A percentile compares a stretch with the other conserved stretches of the same genome.
Conservation (phyloP, 2,888 invertebrate species). For the Nebria salina region DNA sequence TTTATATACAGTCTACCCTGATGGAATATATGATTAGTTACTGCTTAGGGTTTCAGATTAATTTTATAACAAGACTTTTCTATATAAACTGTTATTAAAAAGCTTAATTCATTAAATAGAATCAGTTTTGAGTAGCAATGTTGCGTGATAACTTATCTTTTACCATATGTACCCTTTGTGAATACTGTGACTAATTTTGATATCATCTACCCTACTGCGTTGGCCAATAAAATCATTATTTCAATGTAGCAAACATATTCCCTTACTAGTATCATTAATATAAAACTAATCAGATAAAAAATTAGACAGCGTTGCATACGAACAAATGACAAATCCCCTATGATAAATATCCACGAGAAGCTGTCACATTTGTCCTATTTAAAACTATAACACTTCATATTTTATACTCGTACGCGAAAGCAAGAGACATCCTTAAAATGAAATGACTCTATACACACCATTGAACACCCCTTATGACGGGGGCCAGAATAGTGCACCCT, state of each 20-base stretch:
- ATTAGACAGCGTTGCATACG: not conserved
- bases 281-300: not conserved
- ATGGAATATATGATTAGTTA: not conserved
- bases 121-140: too few species aligned
- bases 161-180: not conserved
- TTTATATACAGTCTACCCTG: not conserved
- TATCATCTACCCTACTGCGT: not conserved
- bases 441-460: slow-evolving; percentile 24
- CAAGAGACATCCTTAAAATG: not conserved
- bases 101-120: too few species aligned
- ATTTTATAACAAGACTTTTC: too few species aligned
- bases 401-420: not conserved
- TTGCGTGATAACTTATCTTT: not conserved
- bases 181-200: not conserved
- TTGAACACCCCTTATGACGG: slow-evolving; percentile 27
- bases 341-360: slow-evolving; percentile 4
- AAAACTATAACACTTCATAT: slow-evolving; percentile 19
- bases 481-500: slow-evolving; percentile 7
- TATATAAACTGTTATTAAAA: too few species aligned
- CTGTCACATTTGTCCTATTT: slow-evolving; percentile 18
- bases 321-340: not conserved
- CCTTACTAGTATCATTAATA: not conserved
- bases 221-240: not conserved
- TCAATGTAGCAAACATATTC: not conserved
- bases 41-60: not conserved